Conservation (phyloP, 2,888 invertebrate species). For the Oeneis ivallda region DNA sequence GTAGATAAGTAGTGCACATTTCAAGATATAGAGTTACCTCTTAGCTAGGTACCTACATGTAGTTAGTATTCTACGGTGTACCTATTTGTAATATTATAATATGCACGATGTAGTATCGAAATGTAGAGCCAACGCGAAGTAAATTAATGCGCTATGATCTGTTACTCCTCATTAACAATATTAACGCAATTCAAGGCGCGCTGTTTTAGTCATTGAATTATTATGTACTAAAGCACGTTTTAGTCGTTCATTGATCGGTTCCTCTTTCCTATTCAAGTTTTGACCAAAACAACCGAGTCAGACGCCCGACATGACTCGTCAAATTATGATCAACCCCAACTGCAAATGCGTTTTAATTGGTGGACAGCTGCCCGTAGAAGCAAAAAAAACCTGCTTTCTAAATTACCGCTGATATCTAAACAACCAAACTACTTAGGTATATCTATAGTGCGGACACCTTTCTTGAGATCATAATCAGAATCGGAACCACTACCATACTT, state of each 20-base stretch:
- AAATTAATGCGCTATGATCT: background rate
- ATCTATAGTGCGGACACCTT: slow-evolving; percentile 61
- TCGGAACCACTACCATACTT: slow-evolving; percentile 60
- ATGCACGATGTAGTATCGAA: too few relatives aligned
- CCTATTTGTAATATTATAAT: too few relatives aligned
- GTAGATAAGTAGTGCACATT: too few relatives aligned
- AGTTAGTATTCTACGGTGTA: too few relatives aligned
- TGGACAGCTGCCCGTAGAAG: slow-evolving; percentile 72
- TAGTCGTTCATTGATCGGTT: slow-evolving; percentile 39
- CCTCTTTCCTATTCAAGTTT: slow-evolving; percentile 44
- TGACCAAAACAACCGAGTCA: slow-evolving; percentile 50
- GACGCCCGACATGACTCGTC: slow-evolving; percentile 60
- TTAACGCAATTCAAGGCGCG: background rate
- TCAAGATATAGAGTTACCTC: too few relatives aligned
- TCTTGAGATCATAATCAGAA: slow-evolving; percentile 64
- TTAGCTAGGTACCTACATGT: too few relatives aligned
- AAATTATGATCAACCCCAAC: slow-evolving; percentile 66
- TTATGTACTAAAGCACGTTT: too few relatives aligned
- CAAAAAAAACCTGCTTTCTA: slow-evolving; percentile 75
- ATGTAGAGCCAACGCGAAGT: too few relatives aligned
- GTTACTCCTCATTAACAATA: background rate
- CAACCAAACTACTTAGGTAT: slow-evolving; percentile 40
- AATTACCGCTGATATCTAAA: slow-evolving; percentile 69
- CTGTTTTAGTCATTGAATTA: too few relatives aligned
- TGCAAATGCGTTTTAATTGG: slow-evolving; percentile 73